These are phyloP conservation scores for Rostratula benghalensis DNA, from an alignment of 2,113 vertebrate species.

Conservation along the genomic window DNA sequence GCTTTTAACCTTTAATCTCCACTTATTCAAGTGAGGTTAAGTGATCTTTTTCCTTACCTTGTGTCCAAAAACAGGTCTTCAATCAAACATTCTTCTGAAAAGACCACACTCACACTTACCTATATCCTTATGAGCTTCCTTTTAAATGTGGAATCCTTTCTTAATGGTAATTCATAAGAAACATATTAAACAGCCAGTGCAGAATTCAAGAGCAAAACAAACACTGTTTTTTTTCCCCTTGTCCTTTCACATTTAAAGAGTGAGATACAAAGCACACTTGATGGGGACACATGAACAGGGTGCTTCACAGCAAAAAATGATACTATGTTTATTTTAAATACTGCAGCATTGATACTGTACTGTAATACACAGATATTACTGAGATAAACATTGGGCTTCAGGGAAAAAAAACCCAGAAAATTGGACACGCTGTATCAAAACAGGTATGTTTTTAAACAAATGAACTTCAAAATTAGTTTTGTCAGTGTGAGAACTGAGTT, in stretches of 20 bases:
- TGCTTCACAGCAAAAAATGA: not conserved
- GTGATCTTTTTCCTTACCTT: constrained; percentile 72
- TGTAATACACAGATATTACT: not conserved
- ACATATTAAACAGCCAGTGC: constrained; percentile 21
- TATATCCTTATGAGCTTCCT: constrained; percentile 50
- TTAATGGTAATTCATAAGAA: constrained; percentile 30
- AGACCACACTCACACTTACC: constrained; percentile 64
- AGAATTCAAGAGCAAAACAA: constrained; percentile 36
- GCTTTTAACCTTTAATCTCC: constrained; percentile 83
- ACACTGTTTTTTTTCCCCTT: not conserved
- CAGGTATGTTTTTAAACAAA: constrained; percentile 1
- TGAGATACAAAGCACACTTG: not conserved
- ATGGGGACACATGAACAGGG: not conserved
- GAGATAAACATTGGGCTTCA: not conserved
- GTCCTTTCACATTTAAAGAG: not conserved
- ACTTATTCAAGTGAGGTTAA: constrained; percentile 77
- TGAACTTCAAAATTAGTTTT: not conserved
- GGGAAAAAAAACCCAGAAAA: not conserved
- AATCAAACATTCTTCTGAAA: constrained; percentile 70
- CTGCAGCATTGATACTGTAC: not conserved
- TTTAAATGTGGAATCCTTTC: constrained; percentile 20
- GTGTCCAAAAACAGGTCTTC: constrained; percentile 75
- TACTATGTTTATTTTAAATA: not conserved
- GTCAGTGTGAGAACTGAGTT: not conserved
- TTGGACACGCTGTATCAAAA: not conserved